A percentile compares a stretch with the other conserved stretches of the same genome.
Evolutionary conservation across 2,888 invertebrate species (phyloP).

Genomic region (Tinea semifulvella): DNA sequence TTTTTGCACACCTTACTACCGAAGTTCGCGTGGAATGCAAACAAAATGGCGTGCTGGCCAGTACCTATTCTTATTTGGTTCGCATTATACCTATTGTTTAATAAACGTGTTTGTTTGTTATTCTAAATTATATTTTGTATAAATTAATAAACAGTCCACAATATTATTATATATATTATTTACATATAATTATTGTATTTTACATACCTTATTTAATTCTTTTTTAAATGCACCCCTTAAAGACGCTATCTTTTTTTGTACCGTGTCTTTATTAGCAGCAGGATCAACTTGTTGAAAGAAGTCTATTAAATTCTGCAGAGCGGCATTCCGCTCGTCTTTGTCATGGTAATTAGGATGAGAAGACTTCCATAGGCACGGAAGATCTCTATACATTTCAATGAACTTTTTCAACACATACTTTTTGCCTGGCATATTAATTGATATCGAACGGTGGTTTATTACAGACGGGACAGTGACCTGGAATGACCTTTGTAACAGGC

Average conservation of each 20-base stretch:
- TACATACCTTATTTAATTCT: slow-evolving; percentile 10
- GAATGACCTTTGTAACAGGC: too few species aligned
- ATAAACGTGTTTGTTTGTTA: too few species aligned
- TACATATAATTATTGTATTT: background rate
- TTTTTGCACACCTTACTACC: too few species aligned
- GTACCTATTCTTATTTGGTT: too few species aligned
- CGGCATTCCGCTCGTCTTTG: background rate
- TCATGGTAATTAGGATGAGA: slow-evolving; percentile 5
- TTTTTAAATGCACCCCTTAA: slow-evolving; percentile 11
- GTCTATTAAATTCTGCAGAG: background rate
- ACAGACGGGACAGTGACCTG: too few species aligned
- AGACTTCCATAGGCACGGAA: slow-evolving; percentile 4
- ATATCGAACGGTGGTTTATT: too few species aligned
- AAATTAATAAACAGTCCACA: background rate
- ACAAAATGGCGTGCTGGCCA: too few species aligned
- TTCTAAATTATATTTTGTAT: too few species aligned
- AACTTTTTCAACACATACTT: slow-evolving; percentile 4
- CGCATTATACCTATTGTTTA: too few species aligned
- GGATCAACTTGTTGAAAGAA: background rate
- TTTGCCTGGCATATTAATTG: background rate
- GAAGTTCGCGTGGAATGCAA: too few species aligned
- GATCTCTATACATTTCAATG: slow-evolving; percentile 1
- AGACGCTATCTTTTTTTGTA: background rate
- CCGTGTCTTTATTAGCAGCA: slow-evolving; percentile 4
- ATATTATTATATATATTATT: background rate